Evolutionary conservation across 2,113 vertebrate genomes (phyloP).

Genomic region (Salminus brasiliensis): DNA sequence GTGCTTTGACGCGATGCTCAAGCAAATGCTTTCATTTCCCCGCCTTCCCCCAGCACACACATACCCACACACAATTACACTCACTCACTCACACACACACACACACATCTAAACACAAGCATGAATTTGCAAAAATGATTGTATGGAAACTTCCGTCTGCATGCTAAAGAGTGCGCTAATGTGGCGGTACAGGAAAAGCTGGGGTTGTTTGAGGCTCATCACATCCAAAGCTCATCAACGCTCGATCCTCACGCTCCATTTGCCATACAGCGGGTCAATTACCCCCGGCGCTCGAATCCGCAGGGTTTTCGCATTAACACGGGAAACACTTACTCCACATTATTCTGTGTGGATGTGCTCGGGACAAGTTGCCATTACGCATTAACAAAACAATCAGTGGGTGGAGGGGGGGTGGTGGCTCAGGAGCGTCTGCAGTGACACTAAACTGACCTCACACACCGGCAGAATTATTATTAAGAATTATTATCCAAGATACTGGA

Average conservation of each 20-base stretch:
- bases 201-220: constrained; percentile 34
- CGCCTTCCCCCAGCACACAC: background rate
- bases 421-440: background rate
- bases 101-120: background rate
- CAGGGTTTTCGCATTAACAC: constrained; percentile 23
- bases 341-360: constrained; percentile 22
- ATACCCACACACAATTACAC: background rate
- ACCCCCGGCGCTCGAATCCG: constrained; percentile 17
- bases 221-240: constrained; percentile 39
- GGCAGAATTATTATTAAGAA: background rate
- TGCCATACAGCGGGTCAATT: constrained; percentile 46
- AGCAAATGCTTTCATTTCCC: background rate
- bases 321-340: constrained; percentile 5
- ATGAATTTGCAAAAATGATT: background rate
- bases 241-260: constrained; percentile 38
- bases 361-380: constrained; percentile 13
- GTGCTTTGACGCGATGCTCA: background rate
- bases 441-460: background rate
- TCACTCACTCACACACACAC: too few relatives aligned
- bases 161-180: background rate
- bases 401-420: too few relatives aligned
- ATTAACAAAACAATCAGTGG: constrained; percentile 29
- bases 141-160: constrained; percentile 2
- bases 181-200: constrained; percentile 10
- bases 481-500: background rate